These are phyloP conservation scores for Dipodomys stephensi DNA, from an alignment of 2,113 vertebrate species.

Conservation along the genomic window DNA sequence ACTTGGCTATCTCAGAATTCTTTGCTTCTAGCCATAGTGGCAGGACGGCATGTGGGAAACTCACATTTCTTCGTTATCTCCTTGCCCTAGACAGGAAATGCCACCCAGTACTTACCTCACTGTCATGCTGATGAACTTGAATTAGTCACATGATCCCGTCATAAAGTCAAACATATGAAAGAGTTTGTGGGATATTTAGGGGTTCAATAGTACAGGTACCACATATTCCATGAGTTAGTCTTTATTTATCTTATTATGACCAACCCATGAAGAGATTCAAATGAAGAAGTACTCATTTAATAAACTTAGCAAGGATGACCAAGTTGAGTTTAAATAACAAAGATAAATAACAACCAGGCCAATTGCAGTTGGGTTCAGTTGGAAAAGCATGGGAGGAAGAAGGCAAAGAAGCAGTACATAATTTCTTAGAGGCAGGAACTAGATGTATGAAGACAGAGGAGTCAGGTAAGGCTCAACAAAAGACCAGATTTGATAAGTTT, in stretches of 20 bases:
- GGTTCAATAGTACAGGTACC: background rate
- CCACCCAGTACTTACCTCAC: background rate
- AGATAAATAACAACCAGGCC: background rate
- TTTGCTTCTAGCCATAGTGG: background rate
- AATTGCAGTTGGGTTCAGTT: background rate
- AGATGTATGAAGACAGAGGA: background rate
- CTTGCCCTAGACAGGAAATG: background rate
- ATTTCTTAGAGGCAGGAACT: too few relatives aligned
- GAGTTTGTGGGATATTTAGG: background rate
- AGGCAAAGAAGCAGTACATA: background rate
- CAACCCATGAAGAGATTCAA: background rate
- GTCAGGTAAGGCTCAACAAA: background rate
- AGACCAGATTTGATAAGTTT: background rate
- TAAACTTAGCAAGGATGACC: background rate
- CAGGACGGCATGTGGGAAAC: accelerated
- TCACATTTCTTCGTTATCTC: background rate
- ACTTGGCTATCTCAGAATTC: accelerated
- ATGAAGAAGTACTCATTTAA: background rate
- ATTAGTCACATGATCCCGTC: background rate
- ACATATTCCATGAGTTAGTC: background rate
- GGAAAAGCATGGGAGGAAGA: background rate
- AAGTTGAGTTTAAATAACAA: background rate
- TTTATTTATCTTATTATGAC: background rate
- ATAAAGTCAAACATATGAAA: background rate
- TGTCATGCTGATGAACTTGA: too few relatives aligned